Conservation (phyloP, 2,113 vertebrate genomes). For the Neotoma lepida region DNA sequence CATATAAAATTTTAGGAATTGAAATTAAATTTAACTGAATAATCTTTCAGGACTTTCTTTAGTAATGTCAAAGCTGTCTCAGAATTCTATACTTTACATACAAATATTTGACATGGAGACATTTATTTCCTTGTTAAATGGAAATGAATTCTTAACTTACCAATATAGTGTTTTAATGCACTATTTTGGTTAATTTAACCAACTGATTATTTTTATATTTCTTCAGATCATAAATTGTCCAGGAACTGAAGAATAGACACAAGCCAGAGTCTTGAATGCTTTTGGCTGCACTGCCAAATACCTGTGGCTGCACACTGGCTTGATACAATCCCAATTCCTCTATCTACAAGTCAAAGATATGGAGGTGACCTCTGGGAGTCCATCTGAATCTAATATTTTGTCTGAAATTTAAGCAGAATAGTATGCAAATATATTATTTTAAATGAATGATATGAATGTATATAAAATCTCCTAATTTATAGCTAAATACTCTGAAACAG, state of each 20-base stretch:
- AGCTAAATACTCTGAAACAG: background rate
- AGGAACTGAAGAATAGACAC: background rate
- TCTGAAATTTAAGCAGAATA: background rate
- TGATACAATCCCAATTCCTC: background rate
- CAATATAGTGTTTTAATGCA: background rate
- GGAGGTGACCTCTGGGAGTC: background rate
- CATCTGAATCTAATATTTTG: background rate
- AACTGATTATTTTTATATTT: background rate
- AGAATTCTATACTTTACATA: background rate
- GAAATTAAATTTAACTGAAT: conserved; percentile 10
- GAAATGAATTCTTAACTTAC: background rate
- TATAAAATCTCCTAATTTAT: background rate
- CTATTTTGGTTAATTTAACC: background rate
- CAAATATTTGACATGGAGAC: background rate
- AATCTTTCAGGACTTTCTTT: conserved; percentile 5
- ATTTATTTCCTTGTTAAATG: background rate
- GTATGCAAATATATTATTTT: background rate
- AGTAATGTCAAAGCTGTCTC: background rate
- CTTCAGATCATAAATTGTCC: background rate
- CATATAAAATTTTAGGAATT: conserved; percentile 36
- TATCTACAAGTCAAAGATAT: background rate
- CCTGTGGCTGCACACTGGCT: background rate
- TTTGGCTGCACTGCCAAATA: background rate
- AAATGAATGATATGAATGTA: background rate
- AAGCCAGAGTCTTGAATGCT: background rate